Conservation (phyloP, 2,888 invertebrate species). For the Bedellia somnulentella region DNA sequence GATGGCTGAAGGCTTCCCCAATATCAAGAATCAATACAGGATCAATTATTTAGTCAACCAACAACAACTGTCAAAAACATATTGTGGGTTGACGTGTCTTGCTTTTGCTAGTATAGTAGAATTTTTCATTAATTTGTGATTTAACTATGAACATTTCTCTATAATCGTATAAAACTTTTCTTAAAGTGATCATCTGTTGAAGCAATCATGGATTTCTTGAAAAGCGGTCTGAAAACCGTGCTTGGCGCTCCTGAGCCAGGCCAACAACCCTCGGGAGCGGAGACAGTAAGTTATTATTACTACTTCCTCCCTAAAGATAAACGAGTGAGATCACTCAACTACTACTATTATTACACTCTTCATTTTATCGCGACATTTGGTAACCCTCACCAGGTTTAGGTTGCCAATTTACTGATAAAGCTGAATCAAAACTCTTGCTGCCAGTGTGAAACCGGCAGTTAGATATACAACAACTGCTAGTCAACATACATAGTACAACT, state of each 20-base stretch:
- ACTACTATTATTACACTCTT: no score
- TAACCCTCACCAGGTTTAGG: no score
- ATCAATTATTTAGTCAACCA: constrained; percentile 3
- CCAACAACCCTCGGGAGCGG: constrained; percentile 81
- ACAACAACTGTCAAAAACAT: constrained; percentile 8
- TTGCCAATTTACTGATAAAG: no score
- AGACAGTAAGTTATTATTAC: constrained; percentile 70
- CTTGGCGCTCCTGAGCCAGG: constrained; percentile 81
- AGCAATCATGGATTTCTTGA: constrained; percentile 76
- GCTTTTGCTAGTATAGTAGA: no score
- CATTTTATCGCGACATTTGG: no score
- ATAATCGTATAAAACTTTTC: neutral
- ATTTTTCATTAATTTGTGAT: constrained; percentile 4
- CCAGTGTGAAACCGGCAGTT: no score
- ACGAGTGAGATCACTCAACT: no score
- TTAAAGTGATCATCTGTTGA: neutral
- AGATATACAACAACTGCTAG: no score
- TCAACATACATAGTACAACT: no score
- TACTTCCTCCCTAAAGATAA: neutral
- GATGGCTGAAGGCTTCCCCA: no score
- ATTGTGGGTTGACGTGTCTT: constrained; percentile 10
- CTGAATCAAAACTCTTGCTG: no score
- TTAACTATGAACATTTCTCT: constrained; percentile 4
- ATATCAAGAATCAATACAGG: no score
- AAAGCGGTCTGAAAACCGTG: constrained; percentile 85